A percentile compares a stretch with the other conserved stretches of the same genome.
Evolutionary conservation across 2,113 vertebrate genomes (phyloP).

Genomic region (Hippocampus abdominalis): DNA sequence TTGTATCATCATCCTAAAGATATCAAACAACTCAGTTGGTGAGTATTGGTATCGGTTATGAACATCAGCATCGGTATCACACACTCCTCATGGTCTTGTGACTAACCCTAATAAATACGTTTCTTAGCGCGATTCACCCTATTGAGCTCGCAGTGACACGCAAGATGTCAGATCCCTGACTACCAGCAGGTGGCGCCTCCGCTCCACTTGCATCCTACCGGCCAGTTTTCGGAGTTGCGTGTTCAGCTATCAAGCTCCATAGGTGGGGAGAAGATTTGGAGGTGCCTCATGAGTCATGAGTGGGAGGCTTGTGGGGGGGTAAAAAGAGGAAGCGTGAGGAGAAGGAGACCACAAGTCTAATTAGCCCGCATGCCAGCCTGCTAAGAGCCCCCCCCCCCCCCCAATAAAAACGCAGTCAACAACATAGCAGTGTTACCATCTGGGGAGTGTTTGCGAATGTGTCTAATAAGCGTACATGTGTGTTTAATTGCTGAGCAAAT

Average conservation of each 20-base stretch:
- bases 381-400: constrained; percentile 61
- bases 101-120: too few species aligned
- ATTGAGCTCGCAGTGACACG: too few species aligned
- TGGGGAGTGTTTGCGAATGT: constrained; percentile 39
- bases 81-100: too few species aligned
- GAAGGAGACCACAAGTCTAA: constrained; percentile 69
- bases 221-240: not conserved
- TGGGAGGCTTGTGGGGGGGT: not conserved
- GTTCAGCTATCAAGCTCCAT: not conserved
- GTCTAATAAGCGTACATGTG: constrained; percentile 59
- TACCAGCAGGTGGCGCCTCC: constrained; percentile 61
- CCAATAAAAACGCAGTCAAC: constrained; percentile 71
- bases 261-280: constrained; percentile 19
- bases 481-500: constrained; percentile 66
- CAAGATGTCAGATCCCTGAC: not conserved
- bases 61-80: too few species aligned
- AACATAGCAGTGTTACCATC: constrained; percentile 67
- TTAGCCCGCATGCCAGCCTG: constrained; percentile 66
- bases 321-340: constrained; percentile 31
- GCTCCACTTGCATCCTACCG: not conserved
- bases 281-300: constrained; percentile 45
- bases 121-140: too few species aligned
- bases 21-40: too few species aligned
- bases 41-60: too few species aligned
- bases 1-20: too few species aligned